Evolutionary conservation across 2,888 invertebrate species (phyloP).

Genomic region (Cerastis rubricosa): DNA sequence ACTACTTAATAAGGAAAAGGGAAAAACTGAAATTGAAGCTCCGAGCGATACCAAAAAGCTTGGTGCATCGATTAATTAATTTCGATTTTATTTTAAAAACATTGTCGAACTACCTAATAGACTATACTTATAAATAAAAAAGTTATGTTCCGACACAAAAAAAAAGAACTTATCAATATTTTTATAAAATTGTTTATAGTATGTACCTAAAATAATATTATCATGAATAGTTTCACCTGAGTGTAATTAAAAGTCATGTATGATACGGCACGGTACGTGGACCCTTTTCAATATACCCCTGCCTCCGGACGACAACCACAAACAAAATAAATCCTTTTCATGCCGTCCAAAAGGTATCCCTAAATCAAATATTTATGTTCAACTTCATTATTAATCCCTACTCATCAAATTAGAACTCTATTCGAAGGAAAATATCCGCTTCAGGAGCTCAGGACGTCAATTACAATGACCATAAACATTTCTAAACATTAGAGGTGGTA

Average conservation of each 20-base stretch:
- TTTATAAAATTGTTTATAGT: background rate
- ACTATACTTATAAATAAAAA: too few species aligned
- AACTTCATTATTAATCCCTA: slow-evolving; percentile 49
- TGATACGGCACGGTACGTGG: slow-evolving; percentile 8
- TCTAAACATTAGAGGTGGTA: slow-evolving; percentile 9
- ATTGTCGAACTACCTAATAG: too few species aligned
- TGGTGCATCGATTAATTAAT: background rate
- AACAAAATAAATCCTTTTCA: slow-evolving; percentile 59
- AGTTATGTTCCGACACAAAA: background rate
- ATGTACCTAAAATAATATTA: slow-evolving; percentile 19
- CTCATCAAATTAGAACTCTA: slow-evolving; percentile 36
- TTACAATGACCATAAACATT: slow-evolving; percentile 41
- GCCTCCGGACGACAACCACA: slow-evolving; percentile 35
- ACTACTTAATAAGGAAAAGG: background rate
- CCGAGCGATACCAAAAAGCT: background rate
- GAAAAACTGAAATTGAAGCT: slow-evolving; percentile 1
- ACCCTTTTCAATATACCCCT: slow-evolving; percentile 60
- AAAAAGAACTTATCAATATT: background rate
- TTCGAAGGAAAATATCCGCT: slow-evolving; percentile 15
- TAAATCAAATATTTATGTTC: slow-evolving; percentile 59
- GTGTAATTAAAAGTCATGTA: slow-evolving; percentile 56
- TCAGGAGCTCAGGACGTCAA: slow-evolving; percentile 1
- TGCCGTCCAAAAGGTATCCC: slow-evolving; percentile 35
- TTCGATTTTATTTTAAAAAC: background rate
- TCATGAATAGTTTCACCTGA: slow-evolving; percentile 13